These are phyloP conservation scores for Lucilia cuprina DNA, from an alignment of 1,140 invertebrate species.

Conservation along the genomic window DNA sequence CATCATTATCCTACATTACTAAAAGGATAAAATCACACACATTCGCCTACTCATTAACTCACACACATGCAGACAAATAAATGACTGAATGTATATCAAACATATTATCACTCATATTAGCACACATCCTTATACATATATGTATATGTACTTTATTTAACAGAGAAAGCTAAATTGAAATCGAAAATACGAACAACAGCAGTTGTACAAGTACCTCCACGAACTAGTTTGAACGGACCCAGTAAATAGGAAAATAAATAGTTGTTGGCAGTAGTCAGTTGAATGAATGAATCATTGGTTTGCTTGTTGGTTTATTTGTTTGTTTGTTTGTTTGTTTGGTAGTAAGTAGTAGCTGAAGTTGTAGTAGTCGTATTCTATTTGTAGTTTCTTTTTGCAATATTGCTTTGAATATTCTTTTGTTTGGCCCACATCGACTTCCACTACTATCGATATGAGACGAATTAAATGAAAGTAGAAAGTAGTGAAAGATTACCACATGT, in stretches of 20 bases:
- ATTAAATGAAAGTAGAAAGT: not conserved
- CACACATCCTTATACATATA: not conserved
- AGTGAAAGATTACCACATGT: not conserved
- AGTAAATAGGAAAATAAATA: not conserved
- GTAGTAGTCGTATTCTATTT: too few species aligned
- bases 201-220: not conserved
- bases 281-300: not conserved
- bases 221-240: not conserved
- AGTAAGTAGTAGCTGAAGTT: not conserved
- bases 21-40: constrained; percentile 3
- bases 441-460: not conserved
- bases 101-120: not conserved
- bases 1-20: constrained; percentile 2
- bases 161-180: constrained; percentile 11
- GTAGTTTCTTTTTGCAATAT: not conserved
- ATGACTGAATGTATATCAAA: not conserved
- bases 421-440: not conserved
- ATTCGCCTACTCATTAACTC: not conserved
- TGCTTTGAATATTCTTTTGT: not conserved
- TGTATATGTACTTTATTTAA: not conserved
- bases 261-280: not conserved
- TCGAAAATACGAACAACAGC: not conserved
- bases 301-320: not conserved
- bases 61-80: not conserved
- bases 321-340: not conserved